Evolutionary conservation across 1,140 invertebrate species (phyloP).

Genomic region (Nebria ingens): DNA sequence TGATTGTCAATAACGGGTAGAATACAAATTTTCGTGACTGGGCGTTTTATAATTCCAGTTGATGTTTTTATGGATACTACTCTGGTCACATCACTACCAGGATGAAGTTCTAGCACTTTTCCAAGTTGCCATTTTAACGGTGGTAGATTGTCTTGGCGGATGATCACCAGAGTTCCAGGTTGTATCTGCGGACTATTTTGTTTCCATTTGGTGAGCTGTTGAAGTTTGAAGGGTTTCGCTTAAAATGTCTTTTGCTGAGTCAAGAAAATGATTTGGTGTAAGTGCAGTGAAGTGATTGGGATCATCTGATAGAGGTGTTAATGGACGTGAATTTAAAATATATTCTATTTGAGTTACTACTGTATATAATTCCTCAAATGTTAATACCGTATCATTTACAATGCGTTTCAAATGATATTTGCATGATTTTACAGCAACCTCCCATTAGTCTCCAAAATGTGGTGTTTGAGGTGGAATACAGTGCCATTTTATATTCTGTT

Average conservation of each 20-base stretch:
- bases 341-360: conserved; percentile 24
- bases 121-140: conserved; percentile 22
- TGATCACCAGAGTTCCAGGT: conserved; percentile 24
- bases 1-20: too few relatives aligned
- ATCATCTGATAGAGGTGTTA: conserved; percentile 20
- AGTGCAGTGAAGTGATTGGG: conserved; percentile 11
- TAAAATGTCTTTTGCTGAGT: too few relatives aligned
- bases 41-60: conserved; percentile 19
- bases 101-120: conserved; percentile 15
- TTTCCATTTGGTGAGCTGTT: conserved; percentile 23
- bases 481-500: conserved; percentile 11
- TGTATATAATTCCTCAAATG: conserved; percentile 24
- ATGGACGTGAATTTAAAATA: conserved; percentile 24
- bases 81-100: conserved; percentile 17
- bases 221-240: too few relatives aligned
- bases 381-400: conserved; percentile 19
- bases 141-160: conserved; percentile 26
- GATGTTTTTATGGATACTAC: conserved; percentile 19
- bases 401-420: conserved; percentile 24
- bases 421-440: conserved; percentile 25
- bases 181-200: conserved; percentile 14
- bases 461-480: conserved; percentile 21
- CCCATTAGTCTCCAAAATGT: conserved; percentile 30
- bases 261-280: conserved; percentile 16
- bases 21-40: conserved; percentile 19